A percentile compares a stretch with the other conserved stretches of the same genome.
Evolutionary conservation across 2,797 vertebrate genomes (phyloP).

Genomic region (Amblyopsis hoosieri): DNA sequence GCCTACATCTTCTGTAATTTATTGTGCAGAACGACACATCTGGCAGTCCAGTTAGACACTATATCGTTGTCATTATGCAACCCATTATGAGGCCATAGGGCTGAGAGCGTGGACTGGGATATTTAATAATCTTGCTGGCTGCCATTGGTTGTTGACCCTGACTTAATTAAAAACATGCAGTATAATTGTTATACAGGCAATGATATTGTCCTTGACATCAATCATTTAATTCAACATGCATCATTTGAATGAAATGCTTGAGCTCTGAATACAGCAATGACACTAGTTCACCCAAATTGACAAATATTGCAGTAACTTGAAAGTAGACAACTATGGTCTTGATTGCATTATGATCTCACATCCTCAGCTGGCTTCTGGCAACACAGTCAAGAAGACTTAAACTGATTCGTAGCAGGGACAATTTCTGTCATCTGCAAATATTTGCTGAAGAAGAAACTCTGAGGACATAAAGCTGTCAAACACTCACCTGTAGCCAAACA

Average conservation of each 20-base stretch:
- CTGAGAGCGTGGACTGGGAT: no score
- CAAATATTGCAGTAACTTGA: constrained; percentile 4
- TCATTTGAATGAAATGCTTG: no score
- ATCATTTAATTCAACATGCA: no score
- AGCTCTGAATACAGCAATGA: no score
- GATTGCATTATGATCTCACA: constrained; percentile 8
- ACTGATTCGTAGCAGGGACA: constrained; percentile 21
- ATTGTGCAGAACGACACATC: no score
- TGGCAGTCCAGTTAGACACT: no score
- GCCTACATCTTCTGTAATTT: no score
- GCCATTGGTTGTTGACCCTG: no score
- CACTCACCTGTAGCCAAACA: constrained; percentile 6
- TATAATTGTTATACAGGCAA: background rate
- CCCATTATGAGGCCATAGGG: no score
- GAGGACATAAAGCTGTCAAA: constrained; percentile 8
- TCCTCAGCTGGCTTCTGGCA: constrained; percentile 11
- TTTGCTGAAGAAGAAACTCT: constrained; percentile 15
- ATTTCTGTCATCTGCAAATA: constrained; percentile 34
- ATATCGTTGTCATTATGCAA: no score
- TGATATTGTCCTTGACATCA: background rate
- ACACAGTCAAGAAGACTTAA: constrained; percentile 22
- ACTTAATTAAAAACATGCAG: no score
- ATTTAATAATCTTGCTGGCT: no score
- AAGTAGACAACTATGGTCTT: constrained; percentile 16
- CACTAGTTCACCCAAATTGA: background rate